These are phyloP conservation scores for Salticus scenicus DNA, from an alignment of 2,888 invertebrate species.

Conservation along the genomic window DNA sequence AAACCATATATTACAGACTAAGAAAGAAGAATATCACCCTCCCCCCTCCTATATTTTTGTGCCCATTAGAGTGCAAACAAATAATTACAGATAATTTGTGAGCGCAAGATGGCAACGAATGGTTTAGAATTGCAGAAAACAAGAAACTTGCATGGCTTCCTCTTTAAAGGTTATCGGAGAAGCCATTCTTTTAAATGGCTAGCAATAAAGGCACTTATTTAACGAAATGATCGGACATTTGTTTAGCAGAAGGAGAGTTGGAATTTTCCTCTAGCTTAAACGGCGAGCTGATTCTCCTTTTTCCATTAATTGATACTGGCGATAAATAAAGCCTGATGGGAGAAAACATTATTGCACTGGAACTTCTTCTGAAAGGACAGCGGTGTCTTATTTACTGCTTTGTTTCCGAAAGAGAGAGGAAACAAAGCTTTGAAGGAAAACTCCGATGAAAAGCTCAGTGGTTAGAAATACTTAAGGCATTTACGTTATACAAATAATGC, in stretches of 20 bases:
- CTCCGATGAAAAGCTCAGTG: too few relatives aligned
- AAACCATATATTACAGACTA: not conserved
- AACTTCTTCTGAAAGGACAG: too few relatives aligned
- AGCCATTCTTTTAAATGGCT: constrained; percentile 6
- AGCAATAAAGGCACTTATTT: constrained; percentile 8
- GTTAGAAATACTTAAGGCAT: too few relatives aligned
- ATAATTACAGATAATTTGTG: constrained; percentile 3
- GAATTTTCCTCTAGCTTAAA: not conserved
- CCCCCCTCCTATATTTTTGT: not conserved
- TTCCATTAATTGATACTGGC: constrained; percentile 9
- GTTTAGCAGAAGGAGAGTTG: not conserved
- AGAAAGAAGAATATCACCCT: not conserved
- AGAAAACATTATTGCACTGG: not conserved
- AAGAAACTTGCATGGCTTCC: not conserved
- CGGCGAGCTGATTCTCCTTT: not conserved
- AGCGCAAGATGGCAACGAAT: not conserved
- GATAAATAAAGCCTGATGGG: not conserved
- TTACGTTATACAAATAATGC: too few relatives aligned
- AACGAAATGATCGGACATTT: not conserved
- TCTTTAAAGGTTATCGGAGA: not conserved
- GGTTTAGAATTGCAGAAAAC: not conserved
- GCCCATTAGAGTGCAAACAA: constrained; percentile 6
- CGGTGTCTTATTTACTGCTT: too few relatives aligned
- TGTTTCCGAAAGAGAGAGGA: too few relatives aligned
- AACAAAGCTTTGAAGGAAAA: too few relatives aligned